Percentiles rank a stretch among this genome's conserved stretches.
phyloP scores from a whole-genome alignment of 2,888 invertebrate species.

The Meliscaeva auricollis region DNA sequence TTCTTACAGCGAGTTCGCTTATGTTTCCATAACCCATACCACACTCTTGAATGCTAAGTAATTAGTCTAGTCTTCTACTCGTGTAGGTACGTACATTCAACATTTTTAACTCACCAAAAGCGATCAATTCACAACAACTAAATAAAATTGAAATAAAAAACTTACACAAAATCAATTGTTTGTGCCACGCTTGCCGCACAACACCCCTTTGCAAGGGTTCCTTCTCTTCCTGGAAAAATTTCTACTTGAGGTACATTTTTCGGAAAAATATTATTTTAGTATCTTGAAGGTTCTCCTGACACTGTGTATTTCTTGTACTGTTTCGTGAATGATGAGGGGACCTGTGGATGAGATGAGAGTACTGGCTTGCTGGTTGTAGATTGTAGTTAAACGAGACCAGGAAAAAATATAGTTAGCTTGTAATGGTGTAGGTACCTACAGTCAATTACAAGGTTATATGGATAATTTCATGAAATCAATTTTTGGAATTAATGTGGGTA shows the following conservation, averaged over 20 bases:
- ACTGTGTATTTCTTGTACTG: too few species aligned
- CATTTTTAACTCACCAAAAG: constrained; percentile 62
- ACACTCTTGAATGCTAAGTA: constrained; percentile 62
- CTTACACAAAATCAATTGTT: constrained; percentile 65
- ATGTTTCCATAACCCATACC: background rate
- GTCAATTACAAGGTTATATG: background rate
- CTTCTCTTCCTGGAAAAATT: constrained; percentile 4
- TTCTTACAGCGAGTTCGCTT: background rate
- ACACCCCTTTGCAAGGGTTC: too few species aligned
- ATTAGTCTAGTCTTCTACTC: constrained; percentile 72
- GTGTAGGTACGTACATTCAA: constrained; percentile 35
- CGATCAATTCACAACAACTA: constrained; percentile 69
- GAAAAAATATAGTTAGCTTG: background rate
- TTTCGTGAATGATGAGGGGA: constrained; percentile 38
- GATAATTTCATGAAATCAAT: background rate
- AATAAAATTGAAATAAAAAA: constrained; percentile 45
- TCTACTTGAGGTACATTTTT: constrained; percentile 40
- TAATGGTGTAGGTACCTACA: background rate
- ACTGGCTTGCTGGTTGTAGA: constrained; percentile 4
- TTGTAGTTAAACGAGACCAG: background rate
- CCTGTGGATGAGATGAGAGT: background rate
- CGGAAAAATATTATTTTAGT: constrained; percentile 47
- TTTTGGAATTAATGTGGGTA: too few species aligned
- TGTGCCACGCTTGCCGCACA: constrained; percentile 23
- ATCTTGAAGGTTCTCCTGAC: constrained; percentile 36